Evolutionary conservation across 2,113 vertebrate species (phyloP).

Genomic region (Porphyrio hochstetteri): DNA sequence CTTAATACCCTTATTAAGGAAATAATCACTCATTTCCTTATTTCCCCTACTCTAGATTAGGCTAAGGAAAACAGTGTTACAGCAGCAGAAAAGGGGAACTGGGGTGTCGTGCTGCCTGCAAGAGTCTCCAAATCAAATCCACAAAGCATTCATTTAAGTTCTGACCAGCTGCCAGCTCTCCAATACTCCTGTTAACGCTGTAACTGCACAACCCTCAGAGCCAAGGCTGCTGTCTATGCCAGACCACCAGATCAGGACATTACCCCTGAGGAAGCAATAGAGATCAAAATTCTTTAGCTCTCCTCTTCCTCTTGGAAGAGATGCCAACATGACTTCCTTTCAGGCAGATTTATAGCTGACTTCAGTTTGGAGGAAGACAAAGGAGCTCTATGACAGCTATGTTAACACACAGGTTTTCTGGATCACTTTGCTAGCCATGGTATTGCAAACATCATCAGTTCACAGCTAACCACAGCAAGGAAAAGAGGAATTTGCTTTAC

Average conservation of each 20-base stretch:
- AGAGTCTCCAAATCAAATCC: background rate
- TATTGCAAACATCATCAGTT: background rate
- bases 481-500: background rate
- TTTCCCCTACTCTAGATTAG: background rate
- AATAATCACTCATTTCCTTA: background rate
- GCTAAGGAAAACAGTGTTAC: background rate
- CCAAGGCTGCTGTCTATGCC: background rate
- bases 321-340: background rate
- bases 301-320: background rate
- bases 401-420: background rate
- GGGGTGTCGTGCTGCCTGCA: background rate
- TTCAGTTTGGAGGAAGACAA: background rate
- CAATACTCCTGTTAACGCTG: background rate
- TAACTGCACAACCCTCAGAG: background rate
- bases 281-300: background rate
- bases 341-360: background rate
- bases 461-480: background rate
- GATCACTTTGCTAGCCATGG: background rate
- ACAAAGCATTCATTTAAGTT: background rate
- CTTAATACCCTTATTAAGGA: background rate
- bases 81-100: background rate
- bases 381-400: background rate
- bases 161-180: constrained; percentile 10
- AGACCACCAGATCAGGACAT: background rate
- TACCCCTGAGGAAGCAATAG: background rate